Evolutionary conservation across 2,888 invertebrate species (phyloP), one percentile per base, ranked within the genome.

Genomic region (Synanthedon vespiformis): DNA sequence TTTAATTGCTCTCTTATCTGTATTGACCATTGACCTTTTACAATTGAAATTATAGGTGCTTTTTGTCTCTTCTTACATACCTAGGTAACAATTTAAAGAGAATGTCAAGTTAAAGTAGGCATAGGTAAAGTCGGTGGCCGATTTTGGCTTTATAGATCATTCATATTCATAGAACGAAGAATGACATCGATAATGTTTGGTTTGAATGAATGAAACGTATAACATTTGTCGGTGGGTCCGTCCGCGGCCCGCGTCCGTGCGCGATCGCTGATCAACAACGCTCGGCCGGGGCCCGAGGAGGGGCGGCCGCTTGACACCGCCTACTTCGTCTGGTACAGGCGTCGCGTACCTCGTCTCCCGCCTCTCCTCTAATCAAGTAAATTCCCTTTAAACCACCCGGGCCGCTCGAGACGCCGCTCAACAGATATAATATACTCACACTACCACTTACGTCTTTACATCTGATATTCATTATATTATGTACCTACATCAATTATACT

Each of bases 251-350:
- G 81, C 84, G 74, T n/a, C 74, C 78, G 73, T 77, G 76, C 80
- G 76, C 77, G 80, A 72, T 22, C 18, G 18, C 4, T 22, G 18
- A 22, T 77, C 74, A 67, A 77, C 77, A 75, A 77, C 78, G 74
- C 64, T 78, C 78, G 82, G 81, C 34, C 10, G 34, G 34, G 83
- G 80, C 82, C 81, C 79, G 74, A 72, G 75, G 80, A 81, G 84
- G 84, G 85, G 85, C 84, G 84, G 81, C 78, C 83, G 85, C 77
- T 78, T 71, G 83, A 79, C 77, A 74, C 83, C 85, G 84, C 85
- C 86, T 84, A 86, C 86, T 80, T 85, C 82, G 84, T 84, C 84
- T 80, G 84, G 84, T 83, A 85, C 83, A 81, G 81, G 82, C 82
- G 83, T 78, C 82, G 73, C 75, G 74, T 73, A 81, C 76, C 78